Percentiles rank a stretch among this genome's conserved stretches.
Evolutionary conservation across 2,113 vertebrate genomes (phyloP).

Genomic region (Thamnophis sirtalis): DNA sequence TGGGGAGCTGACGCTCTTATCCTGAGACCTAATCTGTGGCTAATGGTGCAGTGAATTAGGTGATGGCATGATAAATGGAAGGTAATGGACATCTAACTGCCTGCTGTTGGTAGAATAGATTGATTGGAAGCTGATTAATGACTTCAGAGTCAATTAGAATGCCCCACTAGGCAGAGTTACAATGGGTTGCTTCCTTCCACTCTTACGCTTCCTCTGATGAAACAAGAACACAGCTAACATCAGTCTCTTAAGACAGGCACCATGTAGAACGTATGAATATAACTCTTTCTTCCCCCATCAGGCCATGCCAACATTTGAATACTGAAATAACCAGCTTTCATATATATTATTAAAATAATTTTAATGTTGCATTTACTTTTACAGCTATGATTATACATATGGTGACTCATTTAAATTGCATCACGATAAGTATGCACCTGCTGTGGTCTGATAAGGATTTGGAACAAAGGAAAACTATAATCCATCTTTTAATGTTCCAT

Average conservation of each 20-base stretch:
- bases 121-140: constrained; percentile 70
- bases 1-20: constrained; percentile 32
- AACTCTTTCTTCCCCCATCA: not conserved
- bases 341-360: not conserved
- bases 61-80: constrained; percentile 57
- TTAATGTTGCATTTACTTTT: constrained; percentile 4
- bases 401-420: fast-evolving
- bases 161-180: constrained; percentile 59
- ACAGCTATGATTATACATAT: not conserved
- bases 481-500: not conserved
- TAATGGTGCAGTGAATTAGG: constrained; percentile 60
- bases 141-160: constrained; percentile 59
- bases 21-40: constrained; percentile 38
- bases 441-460: fast-evolving
- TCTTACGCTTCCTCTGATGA: constrained; percentile 50
- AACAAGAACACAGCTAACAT: constrained; percentile 36
- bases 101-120: constrained; percentile 60
- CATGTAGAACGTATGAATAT: constrained; percentile 2
- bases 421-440: not conserved
- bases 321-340: constrained; percentile 12
- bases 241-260: not conserved
- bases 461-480: constrained; percentile 1
- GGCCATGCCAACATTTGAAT: not conserved
- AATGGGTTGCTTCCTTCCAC: constrained; percentile 33
- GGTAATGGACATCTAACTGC: constrained; percentile 63